A percentile compares a stretch with the other conserved stretches of the same genome.
Conservation (phyloP, 2,888 invertebrate genomes). For the Pseudococcus viburni region DNA sequence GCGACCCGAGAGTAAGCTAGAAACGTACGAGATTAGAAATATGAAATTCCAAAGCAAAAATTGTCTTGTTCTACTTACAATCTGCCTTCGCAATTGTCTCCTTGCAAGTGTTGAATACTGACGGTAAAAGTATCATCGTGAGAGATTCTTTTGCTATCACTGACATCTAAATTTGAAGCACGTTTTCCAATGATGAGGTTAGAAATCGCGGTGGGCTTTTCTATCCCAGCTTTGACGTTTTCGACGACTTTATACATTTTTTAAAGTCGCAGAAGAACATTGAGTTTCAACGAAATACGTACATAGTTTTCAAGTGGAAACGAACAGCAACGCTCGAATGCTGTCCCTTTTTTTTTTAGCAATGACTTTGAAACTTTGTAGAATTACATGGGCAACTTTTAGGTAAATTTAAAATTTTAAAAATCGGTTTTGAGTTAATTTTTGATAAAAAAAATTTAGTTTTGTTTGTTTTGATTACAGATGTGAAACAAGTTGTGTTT, state of each 20-base stretch:
- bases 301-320: no score
- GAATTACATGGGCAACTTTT: background rate
- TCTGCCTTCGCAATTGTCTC: constrained; percentile 61
- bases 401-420: background rate
- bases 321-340: no score
- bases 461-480: constrained; percentile 9
- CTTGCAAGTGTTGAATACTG: constrained; percentile 60
- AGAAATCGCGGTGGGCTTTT: constrained; percentile 32
- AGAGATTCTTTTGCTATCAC: constrained; percentile 35
- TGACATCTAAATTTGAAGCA: constrained; percentile 21
- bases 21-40: background rate
- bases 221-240: constrained; percentile 51
- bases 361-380: background rate
- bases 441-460: background rate
- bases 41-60: background rate
- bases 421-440: background rate
- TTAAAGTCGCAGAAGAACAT: no score
- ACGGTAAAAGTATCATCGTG: constrained; percentile 44
- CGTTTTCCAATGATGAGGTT: constrained; percentile 55
- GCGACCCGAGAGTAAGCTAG: constrained; percentile 66
- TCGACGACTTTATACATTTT: constrained; percentile 57
- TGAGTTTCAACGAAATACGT: no score
- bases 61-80: constrained; percentile 48
- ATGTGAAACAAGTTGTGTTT: background rate
- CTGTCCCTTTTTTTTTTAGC: background rate